phyloP scores from a whole-genome alignment of 2,797 vertebrate species.

The Zalophus californianus region DNA sequence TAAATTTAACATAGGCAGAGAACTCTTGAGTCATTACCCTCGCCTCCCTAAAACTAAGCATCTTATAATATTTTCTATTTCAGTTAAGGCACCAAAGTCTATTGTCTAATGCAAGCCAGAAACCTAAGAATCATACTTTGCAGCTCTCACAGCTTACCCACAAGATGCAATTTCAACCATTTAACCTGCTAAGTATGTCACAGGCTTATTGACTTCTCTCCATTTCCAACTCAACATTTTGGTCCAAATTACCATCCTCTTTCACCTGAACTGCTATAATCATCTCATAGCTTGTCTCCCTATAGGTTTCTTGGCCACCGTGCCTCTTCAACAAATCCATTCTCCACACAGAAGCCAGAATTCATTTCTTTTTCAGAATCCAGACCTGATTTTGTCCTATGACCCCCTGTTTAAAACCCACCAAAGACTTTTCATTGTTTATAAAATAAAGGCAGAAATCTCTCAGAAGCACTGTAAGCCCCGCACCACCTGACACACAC shows the following conservation, averaged over 20 bases:
- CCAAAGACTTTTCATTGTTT: background rate
- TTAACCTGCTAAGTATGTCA: background rate
- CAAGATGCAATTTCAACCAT: background rate
- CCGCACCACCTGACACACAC: background rate
- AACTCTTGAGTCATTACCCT: background rate
- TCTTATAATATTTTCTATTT: background rate
- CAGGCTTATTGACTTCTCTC: background rate
- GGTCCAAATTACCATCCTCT: background rate
- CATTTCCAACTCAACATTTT: background rate
- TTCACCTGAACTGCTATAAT: background rate
- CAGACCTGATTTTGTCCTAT: background rate
- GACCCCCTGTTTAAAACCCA: background rate
- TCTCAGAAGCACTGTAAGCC: background rate
- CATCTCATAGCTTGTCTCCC: background rate
- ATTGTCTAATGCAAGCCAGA: background rate
- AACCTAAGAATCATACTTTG: background rate
- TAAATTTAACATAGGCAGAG: background rate
- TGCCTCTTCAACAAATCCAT: background rate
- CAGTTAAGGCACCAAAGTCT: background rate
- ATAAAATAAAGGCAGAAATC: background rate
- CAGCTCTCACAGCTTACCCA: background rate
- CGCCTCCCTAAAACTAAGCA: background rate
- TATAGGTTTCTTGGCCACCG: background rate
- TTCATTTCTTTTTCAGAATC: constrained; percentile 43
- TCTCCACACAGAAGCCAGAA: background rate